Evolutionary conservation across 2,797 vertebrate species (phyloP), one percentile per base, ranked within the genome.

Genomic region (Spinus olivaceus): DNA sequence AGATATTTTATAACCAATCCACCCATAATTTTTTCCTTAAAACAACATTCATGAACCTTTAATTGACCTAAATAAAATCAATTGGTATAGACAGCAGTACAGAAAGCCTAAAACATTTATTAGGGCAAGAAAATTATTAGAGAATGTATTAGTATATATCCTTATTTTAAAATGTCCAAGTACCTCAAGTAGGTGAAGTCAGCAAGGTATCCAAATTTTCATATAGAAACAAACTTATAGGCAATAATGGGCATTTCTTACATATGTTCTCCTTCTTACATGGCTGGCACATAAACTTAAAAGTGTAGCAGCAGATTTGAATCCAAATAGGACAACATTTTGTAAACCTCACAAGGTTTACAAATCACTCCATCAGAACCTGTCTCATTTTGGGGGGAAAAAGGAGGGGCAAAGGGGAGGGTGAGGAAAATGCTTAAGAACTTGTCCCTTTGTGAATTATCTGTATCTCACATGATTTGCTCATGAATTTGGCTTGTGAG

Each of bases 321-420:
- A 30, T 33, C 12, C 25, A 41, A 44, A 27, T 14, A 39, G 25
- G 25, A 42, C 14, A 20, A 42, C 42, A 42, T 42, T 42, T 42
- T 42, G 8, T 42, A 42, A 17, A 42, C 42, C 19, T 42, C 12
- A 64, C 18, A 65, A 28, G 14, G 49, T 64, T 50, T 78, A 69
- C 18, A 73, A 46, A 60, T 56, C 12, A 20, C 13, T 77, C 24
- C 6, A 27, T 46, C 28, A 83, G 44, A 83, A 59, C 12, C 1
- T 49, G 35, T 32, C 20, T 81, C 4, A 8, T n/a, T 42, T 28
- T 8, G 11, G 2, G 8, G 5, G 3, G 3, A 9, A 9, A 13
- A 0, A 2, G 10, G 11, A 21, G 4, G 3, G 7, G 3, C 3
- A 39, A 33, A 30, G 12, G 5, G 21, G 5, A 64, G 6, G 7